Conservation (phyloP, 2,797 vertebrate genomes). For the Cygnus olor region DNA sequence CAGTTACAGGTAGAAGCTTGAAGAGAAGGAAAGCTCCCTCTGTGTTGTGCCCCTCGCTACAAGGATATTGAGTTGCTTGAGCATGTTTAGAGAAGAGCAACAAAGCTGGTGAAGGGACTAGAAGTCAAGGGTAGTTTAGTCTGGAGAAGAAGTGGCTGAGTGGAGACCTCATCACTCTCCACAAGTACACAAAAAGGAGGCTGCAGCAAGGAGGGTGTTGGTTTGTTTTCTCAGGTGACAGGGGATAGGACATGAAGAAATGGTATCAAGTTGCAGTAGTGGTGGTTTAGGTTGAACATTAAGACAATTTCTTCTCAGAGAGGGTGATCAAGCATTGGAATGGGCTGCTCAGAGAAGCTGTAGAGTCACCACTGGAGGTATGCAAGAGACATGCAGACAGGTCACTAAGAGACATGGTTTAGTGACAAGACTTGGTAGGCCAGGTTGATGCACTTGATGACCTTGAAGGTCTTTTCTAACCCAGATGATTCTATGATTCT, state of each 20-base stretch:
- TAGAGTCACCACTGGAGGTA: background rate
- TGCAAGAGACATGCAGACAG: background rate
- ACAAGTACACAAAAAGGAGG: background rate
- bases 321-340: background rate
- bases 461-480: background rate
- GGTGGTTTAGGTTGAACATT: background rate
- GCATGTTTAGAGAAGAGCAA: background rate
- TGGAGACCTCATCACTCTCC: too few relatives aligned
- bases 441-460: background rate
- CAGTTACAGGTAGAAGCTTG: background rate
- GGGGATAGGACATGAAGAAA: background rate
- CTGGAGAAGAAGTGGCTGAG: background rate
- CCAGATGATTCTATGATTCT: background rate
- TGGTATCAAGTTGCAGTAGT: background rate
- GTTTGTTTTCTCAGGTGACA: background rate
- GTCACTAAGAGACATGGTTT: too few relatives aligned
- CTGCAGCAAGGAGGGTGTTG: background rate
- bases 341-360: background rate
- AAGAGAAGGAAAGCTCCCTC: background rate
- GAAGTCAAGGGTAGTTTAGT: background rate
- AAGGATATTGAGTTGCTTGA: background rate
- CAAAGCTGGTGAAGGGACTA: background rate
- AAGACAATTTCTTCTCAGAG: background rate
- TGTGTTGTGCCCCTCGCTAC: background rate
- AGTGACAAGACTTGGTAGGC: too few relatives aligned